Evolutionary conservation across 2,888 invertebrate species (phyloP).

Genomic region (Volucella zonaria): DNA sequence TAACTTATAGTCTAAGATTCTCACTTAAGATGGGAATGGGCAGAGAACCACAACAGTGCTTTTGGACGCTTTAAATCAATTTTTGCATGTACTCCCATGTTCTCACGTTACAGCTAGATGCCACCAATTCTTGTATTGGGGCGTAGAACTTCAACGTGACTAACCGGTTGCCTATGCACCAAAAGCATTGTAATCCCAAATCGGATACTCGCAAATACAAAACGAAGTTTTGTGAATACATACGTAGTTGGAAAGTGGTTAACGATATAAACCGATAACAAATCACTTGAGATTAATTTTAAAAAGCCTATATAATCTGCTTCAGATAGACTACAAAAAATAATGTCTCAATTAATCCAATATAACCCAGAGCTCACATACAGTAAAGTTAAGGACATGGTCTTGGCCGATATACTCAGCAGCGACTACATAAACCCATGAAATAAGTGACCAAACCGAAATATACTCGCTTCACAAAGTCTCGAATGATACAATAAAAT

Average conservation of each 20-base stretch:
- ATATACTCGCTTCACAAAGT: too few relatives aligned
- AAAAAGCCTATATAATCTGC: constrained; percentile 15
- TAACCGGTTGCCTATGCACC: too few relatives aligned
- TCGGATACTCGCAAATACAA: constrained; percentile 39
- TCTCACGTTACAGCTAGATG: constrained; percentile 74
- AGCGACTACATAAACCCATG: constrained; percentile 15
- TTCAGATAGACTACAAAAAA: constrained; percentile 5
- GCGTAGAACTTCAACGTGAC: too few relatives aligned
- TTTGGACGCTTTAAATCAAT: constrained; percentile 48
- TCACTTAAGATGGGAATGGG: constrained; percentile 49
- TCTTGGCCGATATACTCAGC: neutral
- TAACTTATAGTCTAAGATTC: constrained; percentile 39
- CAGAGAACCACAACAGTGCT: constrained; percentile 25
- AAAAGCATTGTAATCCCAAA: too few relatives aligned
- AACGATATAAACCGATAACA: constrained; percentile 14
- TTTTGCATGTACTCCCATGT: constrained; percentile 69
- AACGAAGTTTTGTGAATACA: constrained; percentile 37
- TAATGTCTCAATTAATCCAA: constrained; percentile 16
- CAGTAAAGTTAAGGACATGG: constrained; percentile 15
- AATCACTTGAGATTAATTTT: constrained; percentile 13
- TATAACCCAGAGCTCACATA: constrained; percentile 1
- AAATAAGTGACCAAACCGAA: too few relatives aligned
- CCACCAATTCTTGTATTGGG: too few relatives aligned
- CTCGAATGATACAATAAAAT: neutral
- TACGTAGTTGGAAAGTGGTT: constrained; percentile 12